Evolutionary conservation across 2,113 vertebrate genomes (phyloP).

Genomic region (Platichthys flesus): DNA sequence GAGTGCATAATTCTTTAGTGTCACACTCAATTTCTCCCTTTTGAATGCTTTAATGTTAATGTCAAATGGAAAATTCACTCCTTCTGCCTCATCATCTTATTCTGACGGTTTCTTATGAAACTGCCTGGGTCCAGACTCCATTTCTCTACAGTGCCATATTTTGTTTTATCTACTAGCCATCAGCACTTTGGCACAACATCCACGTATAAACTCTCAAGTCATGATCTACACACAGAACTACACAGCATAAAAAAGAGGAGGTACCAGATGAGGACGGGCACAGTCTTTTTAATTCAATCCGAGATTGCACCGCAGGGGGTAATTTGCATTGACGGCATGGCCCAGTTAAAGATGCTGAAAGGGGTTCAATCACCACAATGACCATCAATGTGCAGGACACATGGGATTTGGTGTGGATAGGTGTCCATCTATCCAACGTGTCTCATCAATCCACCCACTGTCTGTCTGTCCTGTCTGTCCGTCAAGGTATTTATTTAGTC

Average conservation of each 20-base stretch:
- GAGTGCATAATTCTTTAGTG: background rate
- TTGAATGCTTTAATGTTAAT: too few relatives aligned
- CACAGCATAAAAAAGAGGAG: background rate
- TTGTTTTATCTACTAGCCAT: slow-evolving; percentile 23
- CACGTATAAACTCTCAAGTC: too few relatives aligned
- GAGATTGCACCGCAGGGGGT: background rate
- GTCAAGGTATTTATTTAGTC: background rate
- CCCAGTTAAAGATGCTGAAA: background rate
- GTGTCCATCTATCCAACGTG: background rate
- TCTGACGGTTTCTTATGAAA: background rate
- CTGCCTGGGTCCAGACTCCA: background rate
- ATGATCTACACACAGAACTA: background rate
- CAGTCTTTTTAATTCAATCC: background rate
- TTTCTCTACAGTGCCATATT: slow-evolving; percentile 17
- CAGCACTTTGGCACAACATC: slow-evolving; percentile 14
- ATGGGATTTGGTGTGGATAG: background rate
- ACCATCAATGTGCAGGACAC: background rate
- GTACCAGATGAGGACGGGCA: background rate
- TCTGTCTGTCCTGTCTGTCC: background rate
- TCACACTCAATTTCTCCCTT: too few relatives aligned
- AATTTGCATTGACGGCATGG: background rate
- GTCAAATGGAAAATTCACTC: too few relatives aligned
- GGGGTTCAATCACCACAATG: background rate
- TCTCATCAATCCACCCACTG: background rate
- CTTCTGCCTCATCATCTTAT: background rate